A percentile compares a stretch with the other conserved stretches of the same genome.
Conservation (phyloP, 2,888 invertebrate genomes). For the Drosophila merina region DNA sequence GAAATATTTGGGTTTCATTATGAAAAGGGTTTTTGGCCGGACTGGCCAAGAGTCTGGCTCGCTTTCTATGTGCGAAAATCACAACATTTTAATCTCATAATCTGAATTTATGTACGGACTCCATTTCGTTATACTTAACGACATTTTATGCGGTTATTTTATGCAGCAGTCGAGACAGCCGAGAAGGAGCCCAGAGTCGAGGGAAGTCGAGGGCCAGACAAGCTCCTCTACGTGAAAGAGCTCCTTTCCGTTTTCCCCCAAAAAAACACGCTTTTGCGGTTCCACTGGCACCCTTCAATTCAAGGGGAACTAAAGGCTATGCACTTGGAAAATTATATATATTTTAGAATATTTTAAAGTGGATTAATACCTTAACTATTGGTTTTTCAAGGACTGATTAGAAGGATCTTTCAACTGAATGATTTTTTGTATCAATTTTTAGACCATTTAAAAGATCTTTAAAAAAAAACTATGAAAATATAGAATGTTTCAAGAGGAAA, state of each 20-base stretch:
- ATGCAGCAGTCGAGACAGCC: conserved; percentile 54
- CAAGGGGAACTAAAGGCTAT: conserved; percentile 26
- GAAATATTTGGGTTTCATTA: conserved; percentile 51
- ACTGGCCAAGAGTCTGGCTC: conserved; percentile 1
- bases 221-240: conserved; percentile 5
- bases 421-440: too few relatives aligned
- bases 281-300: conserved; percentile 59
- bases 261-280: conserved; percentile 55
- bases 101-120: conserved; percentile 80
- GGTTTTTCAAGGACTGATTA: too few relatives aligned
- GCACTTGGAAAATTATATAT: conserved; percentile 8
- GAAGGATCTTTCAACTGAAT: too few relatives aligned
- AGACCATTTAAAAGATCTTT: too few relatives aligned
- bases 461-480: not conserved
- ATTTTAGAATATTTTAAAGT: not conserved
- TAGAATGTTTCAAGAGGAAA: not conserved
- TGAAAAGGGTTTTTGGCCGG: conserved; percentile 46
- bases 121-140: conserved; percentile 80
- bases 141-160: conserved; percentile 79
- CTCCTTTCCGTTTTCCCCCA: not conserved
- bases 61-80: conserved; percentile 68
- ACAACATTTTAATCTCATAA: conserved; percentile 80
- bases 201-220: conserved; percentile 33
- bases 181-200: conserved; percentile 47
- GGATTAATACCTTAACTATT: too few relatives aligned